A percentile compares a stretch with the other conserved stretches of the same genome.
phyloP scores from a whole-genome alignment of 2,113 vertebrate genomes.

The Megaceryle torquata region DNA sequence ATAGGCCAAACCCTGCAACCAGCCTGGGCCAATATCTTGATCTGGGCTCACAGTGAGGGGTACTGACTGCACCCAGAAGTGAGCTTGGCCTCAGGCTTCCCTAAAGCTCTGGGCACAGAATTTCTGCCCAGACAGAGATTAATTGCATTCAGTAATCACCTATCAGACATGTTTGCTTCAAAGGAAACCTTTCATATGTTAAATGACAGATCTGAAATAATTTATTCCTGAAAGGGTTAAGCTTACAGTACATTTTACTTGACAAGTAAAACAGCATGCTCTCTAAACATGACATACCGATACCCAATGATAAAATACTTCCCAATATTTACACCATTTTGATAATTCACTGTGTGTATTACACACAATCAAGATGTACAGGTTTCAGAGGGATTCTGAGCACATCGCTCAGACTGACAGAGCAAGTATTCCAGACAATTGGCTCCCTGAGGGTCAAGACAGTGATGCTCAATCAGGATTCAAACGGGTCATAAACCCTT shows the following conservation, averaged over 20 bases:
- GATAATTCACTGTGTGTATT: constrained; percentile 65
- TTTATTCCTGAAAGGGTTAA: constrained; percentile 7
- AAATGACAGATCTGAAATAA: background rate
- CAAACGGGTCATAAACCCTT: constrained; percentile 82
- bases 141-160: background rate
- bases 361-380: constrained; percentile 59
- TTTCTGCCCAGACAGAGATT: background rate
- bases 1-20: background rate
- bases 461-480: constrained; percentile 79
- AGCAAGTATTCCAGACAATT: constrained; percentile 80
- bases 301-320: constrained; percentile 26
- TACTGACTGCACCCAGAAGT: background rate
- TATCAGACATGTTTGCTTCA: background rate
- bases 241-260: background rate
- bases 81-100: background rate
- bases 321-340: constrained; percentile 29
- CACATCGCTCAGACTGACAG: constrained; percentile 79
- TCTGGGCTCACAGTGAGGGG: background rate
- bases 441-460: constrained; percentile 78
- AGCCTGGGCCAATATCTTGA: background rate
- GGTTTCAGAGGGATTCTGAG: constrained; percentile 72
- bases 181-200: background rate
- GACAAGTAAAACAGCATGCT: background rate
- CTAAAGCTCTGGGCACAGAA: background rate
- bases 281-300: background rate